Evolutionary conservation across 2,888 invertebrate genomes (phyloP).

Genomic region (Noctua janthina): DNA sequence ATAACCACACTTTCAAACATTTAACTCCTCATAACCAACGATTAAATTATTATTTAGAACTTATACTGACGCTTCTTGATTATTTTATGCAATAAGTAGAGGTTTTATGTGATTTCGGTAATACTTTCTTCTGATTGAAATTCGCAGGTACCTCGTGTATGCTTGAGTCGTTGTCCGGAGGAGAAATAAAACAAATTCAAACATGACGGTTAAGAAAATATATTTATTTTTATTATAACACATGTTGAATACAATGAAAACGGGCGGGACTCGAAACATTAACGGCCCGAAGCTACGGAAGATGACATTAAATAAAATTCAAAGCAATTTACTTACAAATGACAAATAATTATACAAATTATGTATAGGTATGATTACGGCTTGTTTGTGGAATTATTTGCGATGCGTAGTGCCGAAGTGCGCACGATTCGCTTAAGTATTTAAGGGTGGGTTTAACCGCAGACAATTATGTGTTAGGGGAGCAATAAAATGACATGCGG

Average conservation of each 20-base stretch:
- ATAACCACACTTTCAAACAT: conserved; percentile 45
- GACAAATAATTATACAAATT: conserved; percentile 80
- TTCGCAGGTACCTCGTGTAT: not conserved
- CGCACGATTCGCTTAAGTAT: conserved; percentile 79
- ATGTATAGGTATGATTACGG: conserved; percentile 73
- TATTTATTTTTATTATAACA: conserved; percentile 34
- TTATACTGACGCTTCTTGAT: not conserved
- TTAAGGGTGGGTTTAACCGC: conserved; percentile 81
- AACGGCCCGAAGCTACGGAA: conserved; percentile 74
- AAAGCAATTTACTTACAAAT: conserved; percentile 75
- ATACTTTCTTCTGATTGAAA: not conserved
- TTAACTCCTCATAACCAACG: conserved; percentile 34
- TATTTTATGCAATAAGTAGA: conserved; percentile 15
- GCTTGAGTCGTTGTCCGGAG: not conserved
- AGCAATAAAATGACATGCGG: conserved; percentile 79
- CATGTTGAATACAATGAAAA: conserved; percentile 41
- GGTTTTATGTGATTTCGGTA: conserved; percentile 15
- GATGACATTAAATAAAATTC: conserved; percentile 75
- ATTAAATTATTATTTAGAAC: conserved; percentile 52
- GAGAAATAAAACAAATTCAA: conserved; percentile 1
- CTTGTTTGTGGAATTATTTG: conserved; percentile 79
- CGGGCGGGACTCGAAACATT: conserved; percentile 59
- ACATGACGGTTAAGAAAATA: conserved; percentile 4
- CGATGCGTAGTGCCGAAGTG: conserved; percentile 73
- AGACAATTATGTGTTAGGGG: conserved; percentile 79